These are phyloP conservation scores for Acanthosepion lycidas DNA, from an alignment of 2,888 invertebrate species.

Conservation along the genomic window DNA sequence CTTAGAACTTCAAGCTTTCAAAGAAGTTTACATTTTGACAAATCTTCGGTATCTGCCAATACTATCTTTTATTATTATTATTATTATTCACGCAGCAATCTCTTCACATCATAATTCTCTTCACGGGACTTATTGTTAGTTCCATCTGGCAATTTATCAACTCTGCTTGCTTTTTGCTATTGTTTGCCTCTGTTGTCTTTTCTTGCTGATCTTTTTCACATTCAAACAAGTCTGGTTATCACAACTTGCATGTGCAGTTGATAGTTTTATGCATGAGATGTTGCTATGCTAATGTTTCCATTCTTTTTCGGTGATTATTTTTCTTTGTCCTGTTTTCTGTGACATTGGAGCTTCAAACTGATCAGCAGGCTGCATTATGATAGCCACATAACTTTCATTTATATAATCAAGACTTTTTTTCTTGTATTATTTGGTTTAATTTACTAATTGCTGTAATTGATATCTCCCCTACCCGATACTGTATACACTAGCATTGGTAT, in stretches of 20 bases:
- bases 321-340: neutral
- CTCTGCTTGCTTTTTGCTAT: neutral
- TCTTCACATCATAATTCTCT: no score
- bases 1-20: no score
- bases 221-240: neutral
- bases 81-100: no score
- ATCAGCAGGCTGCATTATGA: neutral
- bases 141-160: neutral
- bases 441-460: no score
- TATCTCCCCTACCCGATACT: no score
- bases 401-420: no score
- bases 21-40: no score
- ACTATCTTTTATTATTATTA: no score
- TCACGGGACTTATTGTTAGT: no score
- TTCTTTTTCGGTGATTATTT: neutral
- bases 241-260: neutral
- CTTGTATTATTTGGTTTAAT: no score
- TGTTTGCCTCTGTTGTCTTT: neutral
- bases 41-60: no score
- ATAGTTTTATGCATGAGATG: neutral
- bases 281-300: neutral
- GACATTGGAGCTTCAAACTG: neutral
- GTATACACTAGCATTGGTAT: no score
- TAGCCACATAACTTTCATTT: neutral
- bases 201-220: neutral